Conservation (phyloP, 2,113 vertebrate genomes). For the Nerophis ophidion region DNA sequence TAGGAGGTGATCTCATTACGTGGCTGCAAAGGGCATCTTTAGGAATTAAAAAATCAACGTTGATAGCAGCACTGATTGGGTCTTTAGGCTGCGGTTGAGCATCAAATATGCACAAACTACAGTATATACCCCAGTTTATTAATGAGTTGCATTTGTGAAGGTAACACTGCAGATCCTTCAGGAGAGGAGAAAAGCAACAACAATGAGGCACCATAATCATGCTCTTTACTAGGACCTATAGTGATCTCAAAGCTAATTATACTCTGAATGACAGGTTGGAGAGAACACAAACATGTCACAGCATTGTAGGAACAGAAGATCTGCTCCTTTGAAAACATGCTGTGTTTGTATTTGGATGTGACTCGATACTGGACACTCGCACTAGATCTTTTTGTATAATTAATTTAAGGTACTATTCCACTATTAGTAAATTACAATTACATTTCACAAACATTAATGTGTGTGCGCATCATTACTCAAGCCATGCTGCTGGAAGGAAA, state of each 20-base stretch:
- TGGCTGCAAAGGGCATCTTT: constrained; percentile 1
- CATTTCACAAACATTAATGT: background rate
- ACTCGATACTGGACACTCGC: too few species aligned
- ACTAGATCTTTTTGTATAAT: too few species aligned
- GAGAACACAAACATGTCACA: background rate
- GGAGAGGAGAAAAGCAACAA: background rate
- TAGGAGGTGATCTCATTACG: constrained; percentile 10
- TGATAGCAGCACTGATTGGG: background rate
- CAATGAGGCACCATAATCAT: constrained; percentile 18
- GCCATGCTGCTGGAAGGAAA: too few species aligned
- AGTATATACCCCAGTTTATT: background rate
- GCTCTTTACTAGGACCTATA: constrained; percentile 8
- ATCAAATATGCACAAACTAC: background rate
- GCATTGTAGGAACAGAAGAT: background rate
- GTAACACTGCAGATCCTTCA: background rate
- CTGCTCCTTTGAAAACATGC: too few species aligned
- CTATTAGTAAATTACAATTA: background rate
- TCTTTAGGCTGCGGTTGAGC: background rate
- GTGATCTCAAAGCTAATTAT: constrained; percentile 21
- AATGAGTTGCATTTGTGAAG: background rate
- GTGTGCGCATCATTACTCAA: too few species aligned
- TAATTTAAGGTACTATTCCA: too few species aligned
- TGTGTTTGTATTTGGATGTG: too few species aligned
- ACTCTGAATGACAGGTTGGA: background rate
- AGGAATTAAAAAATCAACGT: constrained; percentile 2